phyloP scores from a whole-genome alignment of 2,113 vertebrate genomes.

The Heptranchias perlo region DNA sequence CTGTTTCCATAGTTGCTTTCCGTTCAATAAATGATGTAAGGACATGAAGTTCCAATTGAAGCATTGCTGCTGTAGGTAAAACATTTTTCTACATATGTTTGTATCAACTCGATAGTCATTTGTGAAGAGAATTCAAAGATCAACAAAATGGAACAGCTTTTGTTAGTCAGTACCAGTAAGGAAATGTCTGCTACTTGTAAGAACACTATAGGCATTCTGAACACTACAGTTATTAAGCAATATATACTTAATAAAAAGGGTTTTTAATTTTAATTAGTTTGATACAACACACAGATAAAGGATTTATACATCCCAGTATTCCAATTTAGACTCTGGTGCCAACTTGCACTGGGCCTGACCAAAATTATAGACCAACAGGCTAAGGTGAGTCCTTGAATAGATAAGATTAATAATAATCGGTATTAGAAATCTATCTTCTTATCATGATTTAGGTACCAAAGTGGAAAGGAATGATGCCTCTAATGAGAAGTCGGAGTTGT shows the following conservation, averaged over 20 bases:
- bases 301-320: neutral
- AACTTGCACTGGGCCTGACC: neutral
- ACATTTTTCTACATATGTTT: neutral
- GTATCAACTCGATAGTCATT: neutral
- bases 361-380: neutral
- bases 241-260: neutral
- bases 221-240: no score
- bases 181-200: neutral
- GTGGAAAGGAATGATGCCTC: neutral
- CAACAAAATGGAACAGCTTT: neutral
- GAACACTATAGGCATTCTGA: neutral
- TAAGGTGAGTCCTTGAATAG: neutral
- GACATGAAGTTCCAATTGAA: neutral
- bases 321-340: neutral
- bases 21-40: neutral
- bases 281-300: neutral
- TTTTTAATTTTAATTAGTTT: no score
- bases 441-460: neutral
- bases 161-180: neutral
- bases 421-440: neutral
- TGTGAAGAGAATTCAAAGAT: neutral
- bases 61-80: neutral
- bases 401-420: neutral
- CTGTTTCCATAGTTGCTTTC: neutral
- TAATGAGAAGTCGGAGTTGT: neutral